These are phyloP conservation scores for Centruroides vittatus DNA, from an alignment of 1,140 invertebrate genomes.

Conservation along the genomic window DNA sequence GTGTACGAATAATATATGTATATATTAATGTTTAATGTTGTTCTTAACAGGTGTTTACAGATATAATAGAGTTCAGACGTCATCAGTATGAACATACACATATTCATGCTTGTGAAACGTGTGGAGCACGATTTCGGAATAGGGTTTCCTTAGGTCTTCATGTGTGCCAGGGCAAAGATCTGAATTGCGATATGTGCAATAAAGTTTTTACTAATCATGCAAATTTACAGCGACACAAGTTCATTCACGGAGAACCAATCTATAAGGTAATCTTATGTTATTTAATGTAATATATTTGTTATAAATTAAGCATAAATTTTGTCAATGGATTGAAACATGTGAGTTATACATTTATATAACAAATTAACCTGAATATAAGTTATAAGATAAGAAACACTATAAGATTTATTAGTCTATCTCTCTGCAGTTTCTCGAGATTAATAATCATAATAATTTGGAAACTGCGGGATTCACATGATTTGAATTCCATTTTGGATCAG, in stretches of 20 bases:
- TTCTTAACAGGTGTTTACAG: constrained; percentile 18
- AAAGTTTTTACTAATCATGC: constrained; percentile 5
- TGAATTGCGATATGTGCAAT: constrained; percentile 9
- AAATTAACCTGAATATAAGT: no score
- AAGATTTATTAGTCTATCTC: no score
- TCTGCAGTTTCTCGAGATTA: no score
- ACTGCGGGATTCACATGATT: no score
- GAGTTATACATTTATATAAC: no score
- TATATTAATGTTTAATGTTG: background rate
- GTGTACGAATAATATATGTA: no score
- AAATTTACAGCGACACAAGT: constrained; percentile 13
- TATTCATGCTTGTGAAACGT: constrained; percentile 28
- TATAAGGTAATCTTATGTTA: background rate
- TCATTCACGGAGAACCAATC: background rate
- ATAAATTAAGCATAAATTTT: no score
- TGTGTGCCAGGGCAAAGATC: constrained; percentile 18
- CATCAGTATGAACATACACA: constrained; percentile 31
- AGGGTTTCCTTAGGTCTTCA: constrained; percentile 24
- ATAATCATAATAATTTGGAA: no score
- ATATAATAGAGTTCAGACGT: constrained; percentile 19
- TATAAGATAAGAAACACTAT: no score
- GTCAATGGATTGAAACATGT: no score
- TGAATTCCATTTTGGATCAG: no score
- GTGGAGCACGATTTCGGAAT: constrained; percentile 26
- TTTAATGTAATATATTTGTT: no score